Evolutionary conservation across 1,140 invertebrate genomes (phyloP), one percentile per base, ranked within the genome.

Genomic region (Orchestia grillus): DNA sequence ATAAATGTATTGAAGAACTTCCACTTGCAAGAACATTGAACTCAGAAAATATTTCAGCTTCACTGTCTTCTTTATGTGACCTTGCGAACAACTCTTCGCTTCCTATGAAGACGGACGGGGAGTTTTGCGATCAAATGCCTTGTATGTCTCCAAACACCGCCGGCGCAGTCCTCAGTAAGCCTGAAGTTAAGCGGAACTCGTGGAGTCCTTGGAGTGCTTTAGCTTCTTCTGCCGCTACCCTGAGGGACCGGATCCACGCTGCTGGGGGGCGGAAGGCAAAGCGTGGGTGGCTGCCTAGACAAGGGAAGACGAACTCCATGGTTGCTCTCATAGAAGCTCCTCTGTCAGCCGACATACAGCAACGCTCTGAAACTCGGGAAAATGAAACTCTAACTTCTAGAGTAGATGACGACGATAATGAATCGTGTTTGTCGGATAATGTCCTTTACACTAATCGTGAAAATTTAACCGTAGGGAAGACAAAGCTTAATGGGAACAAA

Each of bases 161-260:
- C 15, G 15, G 36, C 11, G 88, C 88, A 44, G 43, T 42, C 36
- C 88, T 42, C 88, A 11, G 15, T 42, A 90, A 44, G 16, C 88
- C 88, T 42, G 88, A 90, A 90, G 88, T 90, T 11, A 90, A 94
- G 36, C 92, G 92, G 92, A 94, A 94, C 92, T 94, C 92, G 3
- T 94, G 92, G 92, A 94, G 92, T 94, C 92, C 92, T 3, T 94
- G 92, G 92, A 94, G 92, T 40, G 43, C 44, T n/a, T 47, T 94
- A 6, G 44, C 92, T 44, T 94, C 92, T 44, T 94, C 92, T n/a
- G 92, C 92, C 43, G 92, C 92, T 44, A 94, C 92, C 19, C 92
- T 94, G 15, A 94, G 92, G 40, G 92, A 94, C 92, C 8, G 92
- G 36, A 94, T 94, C 92, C 92, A 94, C 44, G 92, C 92, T 8